phyloP scores from a whole-genome alignment of 2,888 invertebrate species.

The Lasioglossum villosulum region DNA sequence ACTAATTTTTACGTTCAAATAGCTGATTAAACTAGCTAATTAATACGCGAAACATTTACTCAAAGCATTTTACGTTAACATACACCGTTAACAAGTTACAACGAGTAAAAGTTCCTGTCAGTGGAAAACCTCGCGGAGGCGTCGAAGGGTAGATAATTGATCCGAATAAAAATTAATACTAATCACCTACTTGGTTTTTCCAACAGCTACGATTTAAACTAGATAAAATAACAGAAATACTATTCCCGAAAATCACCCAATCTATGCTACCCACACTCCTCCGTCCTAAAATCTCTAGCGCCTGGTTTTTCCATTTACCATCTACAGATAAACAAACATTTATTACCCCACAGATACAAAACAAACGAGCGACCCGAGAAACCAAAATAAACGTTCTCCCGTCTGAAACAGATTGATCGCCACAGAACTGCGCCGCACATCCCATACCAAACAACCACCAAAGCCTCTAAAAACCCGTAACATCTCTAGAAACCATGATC shows the following conservation, averaged over 20 bases:
- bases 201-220: background rate
- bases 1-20: background rate
- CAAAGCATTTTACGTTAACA: background rate
- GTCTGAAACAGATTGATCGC: background rate
- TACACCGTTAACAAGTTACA: background rate
- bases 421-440: background rate
- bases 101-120: background rate
- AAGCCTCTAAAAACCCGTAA: background rate
- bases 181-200: background rate
- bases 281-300: background rate
- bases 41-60: background rate
- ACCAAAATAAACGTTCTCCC: background rate
- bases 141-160: background rate
- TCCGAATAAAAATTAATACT: background rate
- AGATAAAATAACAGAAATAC: background rate
- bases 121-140: background rate
- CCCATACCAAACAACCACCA: background rate
- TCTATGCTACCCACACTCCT: background rate
- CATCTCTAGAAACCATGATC: background rate
- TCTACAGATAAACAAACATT: background rate
- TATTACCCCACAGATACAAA: background rate
- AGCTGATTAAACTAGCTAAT: background rate
- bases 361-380: background rate
- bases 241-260: background rate
- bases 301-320: background rate